phyloP scores from a whole-genome alignment of 2,113 vertebrate genomes.

The Ranitomeya imitator region DNA sequence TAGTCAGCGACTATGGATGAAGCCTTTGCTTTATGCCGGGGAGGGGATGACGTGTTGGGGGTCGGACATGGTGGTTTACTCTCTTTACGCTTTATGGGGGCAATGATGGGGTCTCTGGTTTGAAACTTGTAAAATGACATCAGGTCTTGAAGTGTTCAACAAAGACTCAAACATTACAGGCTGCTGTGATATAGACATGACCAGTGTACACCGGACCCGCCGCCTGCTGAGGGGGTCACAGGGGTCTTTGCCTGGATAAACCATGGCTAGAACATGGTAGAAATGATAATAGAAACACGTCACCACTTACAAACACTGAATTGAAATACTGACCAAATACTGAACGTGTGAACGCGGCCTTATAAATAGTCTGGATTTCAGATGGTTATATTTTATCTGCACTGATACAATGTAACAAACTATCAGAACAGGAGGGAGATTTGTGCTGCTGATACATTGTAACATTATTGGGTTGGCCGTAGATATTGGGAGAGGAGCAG shows the following conservation, averaged over 20 bases:
- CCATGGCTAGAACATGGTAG: neutral
- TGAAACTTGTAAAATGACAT: slow-evolving; percentile 28
- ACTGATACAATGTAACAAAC: neutral
- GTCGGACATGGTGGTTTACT: neutral
- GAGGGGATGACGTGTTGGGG: neutral
- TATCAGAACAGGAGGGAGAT: neutral
- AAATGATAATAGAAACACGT: too few relatives aligned
- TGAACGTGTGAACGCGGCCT: too few relatives aligned
- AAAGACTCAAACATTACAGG: neutral
- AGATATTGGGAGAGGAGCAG: too few relatives aligned
- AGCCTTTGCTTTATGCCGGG: neutral
- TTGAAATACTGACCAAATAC: too few relatives aligned
- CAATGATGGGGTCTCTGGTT: slow-evolving; percentile 1
- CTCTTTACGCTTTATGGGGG: neutral
- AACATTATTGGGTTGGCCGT: too few relatives aligned
- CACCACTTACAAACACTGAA: too few relatives aligned
- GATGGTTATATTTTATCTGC: neutral
- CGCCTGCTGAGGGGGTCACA: neutral
- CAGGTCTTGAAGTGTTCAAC: neutral
- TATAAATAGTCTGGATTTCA: neutral
- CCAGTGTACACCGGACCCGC: neutral
- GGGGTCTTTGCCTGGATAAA: neutral
- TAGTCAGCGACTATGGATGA: neutral
- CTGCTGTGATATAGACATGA: neutral
- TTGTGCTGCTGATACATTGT: too few relatives aligned